Evolutionary conservation across 2,113 vertebrate species (phyloP).

Genomic region (Gracilinanus agilis): DNA sequence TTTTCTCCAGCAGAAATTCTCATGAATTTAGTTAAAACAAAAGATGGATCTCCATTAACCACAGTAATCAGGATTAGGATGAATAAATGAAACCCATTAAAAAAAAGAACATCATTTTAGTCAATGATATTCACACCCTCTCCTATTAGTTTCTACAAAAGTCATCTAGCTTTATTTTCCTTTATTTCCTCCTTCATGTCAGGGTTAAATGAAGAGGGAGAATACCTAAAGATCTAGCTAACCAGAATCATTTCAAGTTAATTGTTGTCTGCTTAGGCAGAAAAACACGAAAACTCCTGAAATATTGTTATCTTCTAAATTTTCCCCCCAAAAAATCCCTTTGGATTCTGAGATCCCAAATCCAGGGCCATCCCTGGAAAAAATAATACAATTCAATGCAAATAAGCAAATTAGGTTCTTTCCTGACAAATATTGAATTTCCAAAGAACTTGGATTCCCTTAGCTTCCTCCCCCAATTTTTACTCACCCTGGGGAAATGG

Average conservation of each 20-base stretch:
- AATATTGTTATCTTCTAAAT: background rate
- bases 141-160: background rate
- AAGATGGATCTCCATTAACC: slow-evolving; percentile 38
- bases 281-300: background rate
- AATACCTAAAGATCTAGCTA: background rate
- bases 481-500: background rate
- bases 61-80: background rate
- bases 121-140: background rate
- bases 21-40: slow-evolving; percentile 21
- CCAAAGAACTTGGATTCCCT: background rate
- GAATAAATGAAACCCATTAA: slow-evolving; percentile 12
- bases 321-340: background rate
- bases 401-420: background rate
- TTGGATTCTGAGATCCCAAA: background rate
- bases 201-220: background rate
- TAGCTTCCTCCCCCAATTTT: background rate
- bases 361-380: background rate
- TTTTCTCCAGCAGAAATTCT: background rate
- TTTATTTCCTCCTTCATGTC: background rate
- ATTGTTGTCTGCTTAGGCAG: slow-evolving; percentile 9
- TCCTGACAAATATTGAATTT: background rate
- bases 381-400: background rate
- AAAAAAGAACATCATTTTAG: slow-evolving; percentile 33
- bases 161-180: background rate
- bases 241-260: background rate